These are phyloP conservation scores for Mycteria americana DNA, from an alignment of 2,797 vertebrate genomes.

Conservation along the genomic window DNA sequence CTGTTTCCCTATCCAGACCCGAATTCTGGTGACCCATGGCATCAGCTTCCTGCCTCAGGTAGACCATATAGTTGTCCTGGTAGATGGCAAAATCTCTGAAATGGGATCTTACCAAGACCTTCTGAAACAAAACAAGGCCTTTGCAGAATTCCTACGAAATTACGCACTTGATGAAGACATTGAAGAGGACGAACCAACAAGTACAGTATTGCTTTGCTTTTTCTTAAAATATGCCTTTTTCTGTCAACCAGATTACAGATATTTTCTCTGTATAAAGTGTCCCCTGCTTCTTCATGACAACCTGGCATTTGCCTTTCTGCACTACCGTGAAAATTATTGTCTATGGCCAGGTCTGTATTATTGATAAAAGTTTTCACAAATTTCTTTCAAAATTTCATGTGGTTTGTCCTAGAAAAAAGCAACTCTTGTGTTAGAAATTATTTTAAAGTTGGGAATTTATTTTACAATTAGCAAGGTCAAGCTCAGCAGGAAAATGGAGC, in stretches of 20 bases:
- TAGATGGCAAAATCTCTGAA: constrained; percentile 89
- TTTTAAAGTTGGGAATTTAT: background rate
- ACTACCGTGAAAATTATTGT: background rate
- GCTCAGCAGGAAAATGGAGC: background rate
- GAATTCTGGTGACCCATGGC: constrained; percentile 92
- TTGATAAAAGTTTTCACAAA: background rate
- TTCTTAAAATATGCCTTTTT: background rate
- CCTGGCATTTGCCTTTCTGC: background rate
- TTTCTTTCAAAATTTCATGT: background rate
- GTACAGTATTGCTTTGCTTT: constrained; percentile 57
- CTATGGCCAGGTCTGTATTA: background rate
- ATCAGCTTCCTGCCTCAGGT: constrained; percentile 94
- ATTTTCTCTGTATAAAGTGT: background rate
- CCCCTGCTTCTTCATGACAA: background rate
- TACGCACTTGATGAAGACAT: constrained; percentile 82
- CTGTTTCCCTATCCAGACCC: constrained; percentile 77
- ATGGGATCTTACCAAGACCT: constrained; percentile 91
- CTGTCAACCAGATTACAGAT: background rate
- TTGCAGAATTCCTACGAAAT: constrained; percentile 92
- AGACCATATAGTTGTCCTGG: constrained; percentile 89
- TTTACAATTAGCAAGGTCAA: background rate
- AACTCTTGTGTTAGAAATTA: background rate
- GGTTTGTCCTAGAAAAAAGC: background rate
- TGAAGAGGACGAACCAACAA: constrained; percentile 80
- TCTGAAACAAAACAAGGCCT: constrained; percentile 85